Evolutionary conservation across 2,888 invertebrate species (phyloP).

Genomic region (Oscheius sp.): DNA sequence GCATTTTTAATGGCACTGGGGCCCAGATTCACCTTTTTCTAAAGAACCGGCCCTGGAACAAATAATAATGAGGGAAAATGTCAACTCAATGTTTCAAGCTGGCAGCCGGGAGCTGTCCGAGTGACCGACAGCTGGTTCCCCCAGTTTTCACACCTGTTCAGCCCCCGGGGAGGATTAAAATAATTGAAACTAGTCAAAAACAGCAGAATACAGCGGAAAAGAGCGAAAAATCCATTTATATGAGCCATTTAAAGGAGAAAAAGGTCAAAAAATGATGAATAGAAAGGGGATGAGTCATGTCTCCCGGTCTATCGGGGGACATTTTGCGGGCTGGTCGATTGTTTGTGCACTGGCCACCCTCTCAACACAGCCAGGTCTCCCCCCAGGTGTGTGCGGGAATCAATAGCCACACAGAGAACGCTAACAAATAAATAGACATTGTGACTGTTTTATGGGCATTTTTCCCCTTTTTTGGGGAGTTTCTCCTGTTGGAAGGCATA

Average conservation of each 20-base stretch:
- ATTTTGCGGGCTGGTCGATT: constrained; percentile 27
- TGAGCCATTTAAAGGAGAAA: background rate
- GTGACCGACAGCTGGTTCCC: background rate
- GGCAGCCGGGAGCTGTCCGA: no score
- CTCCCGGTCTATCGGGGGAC: background rate
- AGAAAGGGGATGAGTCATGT: background rate
- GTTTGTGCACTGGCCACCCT: constrained; percentile 24
- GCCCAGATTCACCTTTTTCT: no score
- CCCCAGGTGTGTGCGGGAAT: constrained; percentile 33
- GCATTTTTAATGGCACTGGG: no score
- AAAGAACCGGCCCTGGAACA: no score
- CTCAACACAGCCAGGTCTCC: no score
- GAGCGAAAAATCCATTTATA: no score
- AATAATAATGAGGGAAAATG: no score
- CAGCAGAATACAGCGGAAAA: background rate
- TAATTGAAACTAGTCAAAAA: no score
- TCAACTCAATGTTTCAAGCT: no score
- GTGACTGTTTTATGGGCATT: no score
- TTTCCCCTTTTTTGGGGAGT: no score
- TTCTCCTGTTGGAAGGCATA: no score
- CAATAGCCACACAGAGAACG: background rate
- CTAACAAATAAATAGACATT: background rate
- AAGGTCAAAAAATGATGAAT: background rate
- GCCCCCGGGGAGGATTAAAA: background rate
- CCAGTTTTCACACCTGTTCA: background rate